phyloP scores from a whole-genome alignment of 2,113 vertebrate genomes.

The Recurvirostra avosetta region DNA sequence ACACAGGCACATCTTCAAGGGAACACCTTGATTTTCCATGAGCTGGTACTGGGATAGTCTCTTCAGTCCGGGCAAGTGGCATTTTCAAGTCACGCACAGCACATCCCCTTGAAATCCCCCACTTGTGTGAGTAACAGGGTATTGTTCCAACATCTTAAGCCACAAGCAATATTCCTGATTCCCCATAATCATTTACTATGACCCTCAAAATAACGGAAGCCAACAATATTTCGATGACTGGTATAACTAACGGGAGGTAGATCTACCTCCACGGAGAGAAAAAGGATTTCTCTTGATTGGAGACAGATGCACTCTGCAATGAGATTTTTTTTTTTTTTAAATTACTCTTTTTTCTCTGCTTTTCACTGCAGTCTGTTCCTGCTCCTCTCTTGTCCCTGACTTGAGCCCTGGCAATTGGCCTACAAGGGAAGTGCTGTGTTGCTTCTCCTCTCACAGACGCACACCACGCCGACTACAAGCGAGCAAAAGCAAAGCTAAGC shows the following conservation, averaged over 20 bases:
- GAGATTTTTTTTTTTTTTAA: not conserved
- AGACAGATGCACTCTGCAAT: not conserved
- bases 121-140: not conserved
- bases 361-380: not conserved
- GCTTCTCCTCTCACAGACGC: not conserved
- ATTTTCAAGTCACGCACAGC: not conserved
- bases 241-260: not conserved
- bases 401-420: not conserved
- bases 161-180: not conserved
- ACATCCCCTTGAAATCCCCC: not conserved
- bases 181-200: not conserved
- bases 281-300: not conserved
- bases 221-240: not conserved
- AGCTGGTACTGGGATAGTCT: not conserved
- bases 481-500: not conserved
- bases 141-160: not conserved
- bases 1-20: not conserved
- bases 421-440: not conserved
- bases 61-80: accelerated
- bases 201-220: not conserved
- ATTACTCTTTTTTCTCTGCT: not conserved
- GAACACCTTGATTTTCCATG: not conserved
- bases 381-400: not conserved
- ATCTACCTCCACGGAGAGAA: not conserved
- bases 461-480: not conserved